Conservation (phyloP, 1,140 invertebrate genomes). For the Listronotus bonariensis region DNA sequence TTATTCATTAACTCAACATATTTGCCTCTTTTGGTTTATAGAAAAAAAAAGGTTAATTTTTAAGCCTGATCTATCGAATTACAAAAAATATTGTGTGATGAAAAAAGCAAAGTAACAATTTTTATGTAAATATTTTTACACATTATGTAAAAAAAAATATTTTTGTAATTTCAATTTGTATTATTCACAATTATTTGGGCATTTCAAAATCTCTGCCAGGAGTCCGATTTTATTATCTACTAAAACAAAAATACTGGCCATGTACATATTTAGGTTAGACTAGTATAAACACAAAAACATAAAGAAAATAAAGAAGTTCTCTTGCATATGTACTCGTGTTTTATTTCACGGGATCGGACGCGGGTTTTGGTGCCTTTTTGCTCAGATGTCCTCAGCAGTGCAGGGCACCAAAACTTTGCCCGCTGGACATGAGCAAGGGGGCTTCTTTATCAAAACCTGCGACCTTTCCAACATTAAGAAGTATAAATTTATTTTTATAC, state of each 20-base stretch:
- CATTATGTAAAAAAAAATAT: no score
- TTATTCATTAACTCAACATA: no score
- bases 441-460: slow-evolving; percentile 54
- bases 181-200: slow-evolving; percentile 5
- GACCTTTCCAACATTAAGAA: slow-evolving; percentile 34
- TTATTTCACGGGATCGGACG: slow-evolving; percentile 52
- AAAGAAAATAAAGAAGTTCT: slow-evolving; percentile 56
- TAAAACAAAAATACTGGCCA: slow-evolving; percentile 14
- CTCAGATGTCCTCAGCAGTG: slow-evolving; percentile 51
- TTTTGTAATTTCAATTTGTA: not conserved
- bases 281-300: slow-evolving; percentile 33
- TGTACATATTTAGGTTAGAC: slow-evolving; percentile 42
- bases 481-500: no score
- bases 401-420: slow-evolving; percentile 75
- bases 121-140: no score
- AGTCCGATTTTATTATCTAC: slow-evolving; percentile 14
- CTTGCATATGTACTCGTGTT: slow-evolving; percentile 51
- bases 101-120: no score
- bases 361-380: slow-evolving; percentile 58
- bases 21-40: no score
- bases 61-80: no score
- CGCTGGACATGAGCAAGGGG: slow-evolving; percentile 56
- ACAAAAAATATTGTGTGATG: not conserved
- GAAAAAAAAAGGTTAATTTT: no score
- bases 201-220: slow-evolving; percentile 1